Evolutionary conservation across 2,797 vertebrate genomes (phyloP).

Genomic region (Argentina silus): DNA sequence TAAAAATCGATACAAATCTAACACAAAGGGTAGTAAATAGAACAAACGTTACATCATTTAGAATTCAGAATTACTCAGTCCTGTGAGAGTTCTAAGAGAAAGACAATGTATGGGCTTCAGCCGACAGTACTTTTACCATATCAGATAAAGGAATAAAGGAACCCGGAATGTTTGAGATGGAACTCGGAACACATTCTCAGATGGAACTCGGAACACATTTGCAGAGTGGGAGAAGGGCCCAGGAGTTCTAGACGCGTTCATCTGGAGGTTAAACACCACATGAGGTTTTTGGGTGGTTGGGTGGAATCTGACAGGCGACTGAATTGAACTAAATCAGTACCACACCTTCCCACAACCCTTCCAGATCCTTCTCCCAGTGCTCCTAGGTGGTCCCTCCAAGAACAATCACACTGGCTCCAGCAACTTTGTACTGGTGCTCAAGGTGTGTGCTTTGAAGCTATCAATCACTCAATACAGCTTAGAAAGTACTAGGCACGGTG

Average conservation of each 20-base stretch:
- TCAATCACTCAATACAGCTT: constrained; percentile 6
- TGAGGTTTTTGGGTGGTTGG: constrained; percentile 19
- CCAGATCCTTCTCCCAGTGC: constrained; percentile 16
- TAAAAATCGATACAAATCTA: no score
- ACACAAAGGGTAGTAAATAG: no score
- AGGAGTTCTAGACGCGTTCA: constrained; percentile 12
- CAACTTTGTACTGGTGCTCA: background rate
- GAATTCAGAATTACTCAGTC: background rate
- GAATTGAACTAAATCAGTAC: constrained; percentile 30
- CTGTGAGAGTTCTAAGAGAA: no score
- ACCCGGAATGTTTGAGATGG: background rate
- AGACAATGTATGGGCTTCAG: background rate
- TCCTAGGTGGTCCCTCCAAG: constrained; percentile 37
- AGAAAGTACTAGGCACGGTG: background rate
- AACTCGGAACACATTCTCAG: background rate
- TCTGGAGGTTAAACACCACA: constrained; percentile 38
- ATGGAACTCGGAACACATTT: no score
- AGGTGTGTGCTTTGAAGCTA: constrained; percentile 13
- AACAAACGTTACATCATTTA: background rate
- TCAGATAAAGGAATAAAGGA: background rate
- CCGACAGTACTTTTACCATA: background rate
- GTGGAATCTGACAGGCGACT: constrained; percentile 30
- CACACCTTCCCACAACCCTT: constrained; percentile 23
- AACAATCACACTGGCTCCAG: no score
- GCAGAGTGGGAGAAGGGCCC: background rate